A percentile compares a stretch with the other conserved stretches of the same genome.
Evolutionary conservation across 2,113 vertebrate species (phyloP).

Genomic region (Falco punctatus): DNA sequence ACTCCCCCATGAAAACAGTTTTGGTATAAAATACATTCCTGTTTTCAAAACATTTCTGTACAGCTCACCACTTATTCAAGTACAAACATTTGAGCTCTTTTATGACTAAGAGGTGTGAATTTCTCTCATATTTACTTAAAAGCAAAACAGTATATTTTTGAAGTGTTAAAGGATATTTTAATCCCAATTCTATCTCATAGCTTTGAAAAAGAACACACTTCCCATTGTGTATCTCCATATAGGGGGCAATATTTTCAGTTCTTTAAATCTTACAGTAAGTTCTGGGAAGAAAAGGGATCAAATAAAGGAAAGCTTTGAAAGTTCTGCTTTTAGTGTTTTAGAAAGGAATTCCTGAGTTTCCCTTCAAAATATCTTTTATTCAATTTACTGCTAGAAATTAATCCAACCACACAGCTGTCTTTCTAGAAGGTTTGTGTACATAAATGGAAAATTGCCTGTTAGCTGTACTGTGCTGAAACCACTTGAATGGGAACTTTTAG

Average conservation of each 20-base stretch:
- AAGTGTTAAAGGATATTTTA: neutral
- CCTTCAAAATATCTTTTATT: conserved; percentile 60
- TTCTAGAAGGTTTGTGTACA: conserved; percentile 64
- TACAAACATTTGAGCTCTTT: neutral
- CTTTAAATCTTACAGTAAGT: conserved; percentile 7
- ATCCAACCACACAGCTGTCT: conserved; percentile 64
- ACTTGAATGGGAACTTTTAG: conserved; percentile 68
- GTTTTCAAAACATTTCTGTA: neutral
- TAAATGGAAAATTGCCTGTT: conserved; percentile 67
- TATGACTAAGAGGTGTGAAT: neutral
- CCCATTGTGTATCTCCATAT: neutral
- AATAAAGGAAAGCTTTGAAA: conserved; percentile 29
- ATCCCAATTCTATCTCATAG: neutral
- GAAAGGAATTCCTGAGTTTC: conserved; percentile 44
- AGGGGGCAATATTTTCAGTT: conserved; percentile 24
- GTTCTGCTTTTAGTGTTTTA: conserved; percentile 41
- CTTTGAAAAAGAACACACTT: neutral
- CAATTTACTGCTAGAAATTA: conserved; percentile 60
- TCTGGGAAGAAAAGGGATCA: neutral
- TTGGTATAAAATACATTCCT: neutral
- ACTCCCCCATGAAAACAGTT: neutral
- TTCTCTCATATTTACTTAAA: neutral
- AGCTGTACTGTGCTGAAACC: conserved; percentile 56
- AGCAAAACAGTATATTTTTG: neutral
- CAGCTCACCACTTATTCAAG: neutral